Evolutionary conservation across 1,140 invertebrate genomes (phyloP), one percentile per base, ranked within the genome.

Genomic region (Hetaerina americana): DNA sequence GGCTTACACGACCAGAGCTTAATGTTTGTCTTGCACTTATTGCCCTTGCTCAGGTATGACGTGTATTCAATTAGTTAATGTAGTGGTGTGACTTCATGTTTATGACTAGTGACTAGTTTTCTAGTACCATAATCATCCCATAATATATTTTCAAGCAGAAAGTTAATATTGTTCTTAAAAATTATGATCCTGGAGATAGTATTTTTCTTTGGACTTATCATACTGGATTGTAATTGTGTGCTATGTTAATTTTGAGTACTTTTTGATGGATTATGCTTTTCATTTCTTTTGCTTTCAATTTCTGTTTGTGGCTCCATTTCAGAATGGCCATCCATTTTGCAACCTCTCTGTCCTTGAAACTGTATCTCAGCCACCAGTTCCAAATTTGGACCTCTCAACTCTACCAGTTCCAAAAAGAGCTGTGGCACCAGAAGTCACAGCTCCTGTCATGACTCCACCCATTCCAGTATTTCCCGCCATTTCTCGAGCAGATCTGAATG

Each of bases 11-110:
- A 72, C 80, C 85, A 74, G 88, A 89, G 76, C 78, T 89, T 3
- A 88, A 86, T 74, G 78, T 86, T 3, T 80, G 86, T 26, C 78
- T 89, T 66, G 87, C 87, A 22, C 77, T 90, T 5, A 84, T 89
- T 26, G 86, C 86, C 18, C 78, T 89, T 0, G 85, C 86, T 26
- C 88, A 90, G 80, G 85, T 82, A 77, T 75, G 71, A 68, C 22
- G 1, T 57, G 22, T 57, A 18, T 57, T 57, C 10, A 57, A 57
- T 57, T 18, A 18, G 3, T 10, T 2, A 57, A 5, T 57, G 15
- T 57, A 18, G 22, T 12, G 22, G 10, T 1, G 22, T 5, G 10
- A 57, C 2, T 57, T 57, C 2, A 57, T 57, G 1, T 57, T 57
- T 57, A 5, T 2, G 2, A 5, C 2, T 57, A 5, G 10, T 57